Percentiles rank a stretch among this genome's conserved stretches.
phyloP scores from a whole-genome alignment of 2,888 invertebrate genomes.

The Sussaba pulchella region DNA sequence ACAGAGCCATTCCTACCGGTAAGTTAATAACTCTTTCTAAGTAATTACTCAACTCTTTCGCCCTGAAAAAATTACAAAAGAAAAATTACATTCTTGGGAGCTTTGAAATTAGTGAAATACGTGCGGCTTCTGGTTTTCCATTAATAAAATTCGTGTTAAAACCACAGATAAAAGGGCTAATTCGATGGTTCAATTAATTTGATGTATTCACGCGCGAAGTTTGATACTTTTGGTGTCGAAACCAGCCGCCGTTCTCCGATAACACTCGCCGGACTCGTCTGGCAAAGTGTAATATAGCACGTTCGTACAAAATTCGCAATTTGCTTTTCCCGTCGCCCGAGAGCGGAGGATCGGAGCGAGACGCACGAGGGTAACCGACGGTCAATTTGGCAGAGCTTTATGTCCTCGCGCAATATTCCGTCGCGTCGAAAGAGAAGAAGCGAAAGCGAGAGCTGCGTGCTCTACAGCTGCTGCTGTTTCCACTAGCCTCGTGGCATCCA shows the following conservation, averaged over 20 bases:
- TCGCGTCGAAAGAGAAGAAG: conserved; percentile 58
- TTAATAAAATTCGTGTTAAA: conserved; percentile 1
- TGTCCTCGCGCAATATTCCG: conserved; percentile 66
- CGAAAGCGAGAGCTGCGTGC: conserved; percentile 44
- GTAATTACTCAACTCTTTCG: conserved; percentile 19
- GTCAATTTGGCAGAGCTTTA: conserved; percentile 71
- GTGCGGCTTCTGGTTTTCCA: conserved; percentile 15
- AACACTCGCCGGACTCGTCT: conserved; percentile 21
- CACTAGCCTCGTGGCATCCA: conserved; percentile 53
- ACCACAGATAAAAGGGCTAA: conserved; percentile 30
- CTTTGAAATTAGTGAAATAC: conserved; percentile 32
- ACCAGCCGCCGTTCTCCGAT: conserved; percentile 31
- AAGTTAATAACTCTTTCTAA: conserved; percentile 7
- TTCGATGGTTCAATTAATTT: conserved; percentile 57
- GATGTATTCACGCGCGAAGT: conserved; percentile 1
- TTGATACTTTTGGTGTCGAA: conserved; percentile 19
- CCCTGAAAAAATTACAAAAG: background rate
- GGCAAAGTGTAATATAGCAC: conserved; percentile 30
- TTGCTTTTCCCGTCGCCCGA: conserved; percentile 13
- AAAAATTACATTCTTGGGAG: background rate
- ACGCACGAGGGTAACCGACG: conserved; percentile 17
- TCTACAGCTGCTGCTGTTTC: conserved; percentile 2
- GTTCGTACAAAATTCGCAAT: conserved; percentile 23
- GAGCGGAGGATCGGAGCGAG: conserved; percentile 13
- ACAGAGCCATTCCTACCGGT: background rate